Evolutionary conservation across 2,797 vertebrate species (phyloP), one percentile per base, ranked within the genome.

Genomic region (Myripristis murdjan): DNA sequence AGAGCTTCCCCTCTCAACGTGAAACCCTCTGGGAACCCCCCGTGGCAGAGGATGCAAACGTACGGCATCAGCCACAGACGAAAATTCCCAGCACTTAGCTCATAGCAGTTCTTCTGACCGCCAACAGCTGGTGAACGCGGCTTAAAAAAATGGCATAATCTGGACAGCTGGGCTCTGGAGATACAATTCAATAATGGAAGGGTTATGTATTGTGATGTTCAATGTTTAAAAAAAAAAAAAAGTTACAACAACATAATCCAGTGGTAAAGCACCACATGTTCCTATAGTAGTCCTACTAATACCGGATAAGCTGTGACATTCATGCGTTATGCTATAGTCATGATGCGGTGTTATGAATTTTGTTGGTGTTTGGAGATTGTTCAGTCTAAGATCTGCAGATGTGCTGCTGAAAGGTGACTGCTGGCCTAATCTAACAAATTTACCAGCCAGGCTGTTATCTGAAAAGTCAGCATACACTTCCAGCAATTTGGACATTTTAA

Each of bases 81-180:
- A 12, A 16, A 63, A 41, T 15, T 58, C 37, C 5, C 28, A 22
- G 20, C 23, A 44, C 51, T 60, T 47, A 49, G 51, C 33, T n/a
- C 24, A 69, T 22, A 9, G 61, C 54, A 7, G 14, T 12, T 48
- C 14, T 11, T 14, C 3, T 16, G 1, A 0, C 20, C 23, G 6
- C 51, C 43, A 62, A 71, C 61, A 75, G 61, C 39, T 70, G 54
- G 56, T 16, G 5, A 35, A 43, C 7, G 33, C 49, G 9, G 31
- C 37, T 46, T 43, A n/a, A n/a, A 28, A 64, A 61, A 64, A 43
- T 7, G 12, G 18, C 16, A 35, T 41, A 37, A 60, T 64, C 39
- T 65, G 79, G 35, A 71, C 73, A 64, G 47, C 62, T 74, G 64
- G 7, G 14, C 28, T 55, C 49, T 55, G 16, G 72, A 70, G 65